These are phyloP conservation scores for Prorops nasuta DNA, from an alignment of 1,140 invertebrate species.

Conservation along the genomic window DNA sequence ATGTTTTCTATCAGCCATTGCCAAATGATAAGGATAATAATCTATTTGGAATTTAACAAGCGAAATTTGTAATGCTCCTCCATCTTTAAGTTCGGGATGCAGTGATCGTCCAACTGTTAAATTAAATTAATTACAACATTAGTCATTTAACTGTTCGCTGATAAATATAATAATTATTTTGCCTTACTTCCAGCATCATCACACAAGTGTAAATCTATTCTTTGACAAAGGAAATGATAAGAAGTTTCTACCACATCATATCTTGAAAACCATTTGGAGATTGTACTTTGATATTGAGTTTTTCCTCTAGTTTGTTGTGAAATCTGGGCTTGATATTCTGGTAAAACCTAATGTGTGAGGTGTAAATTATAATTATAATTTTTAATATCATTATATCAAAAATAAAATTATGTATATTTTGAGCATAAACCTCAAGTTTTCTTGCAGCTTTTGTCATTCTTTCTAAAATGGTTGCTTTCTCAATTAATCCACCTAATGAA, in stretches of 20 bases:
- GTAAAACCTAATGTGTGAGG: slow-evolving; percentile 62
- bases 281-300: slow-evolving; percentile 47
- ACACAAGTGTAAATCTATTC: slow-evolving; percentile 95
- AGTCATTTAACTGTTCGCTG: too few relatives aligned
- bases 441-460: slow-evolving; percentile 85
- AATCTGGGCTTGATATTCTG: slow-evolving; percentile 78
- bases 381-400: too few relatives aligned
- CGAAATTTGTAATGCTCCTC: slow-evolving; percentile 92
- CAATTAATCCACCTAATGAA: slow-evolving; percentile 82
- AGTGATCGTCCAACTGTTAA: slow-evolving; percentile 73
- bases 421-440: slow-evolving; percentile 78
- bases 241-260: slow-evolving; percentile 97
- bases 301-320: slow-evolving; percentile 64
- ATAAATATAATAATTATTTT: slow-evolving; percentile 3
- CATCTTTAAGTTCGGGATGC: slow-evolving; percentile 81
- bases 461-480: slow-evolving; percentile 77
- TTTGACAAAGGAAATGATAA: slow-evolving; percentile 91
- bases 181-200: slow-evolving; percentile 85
- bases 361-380: slow-evolving; percentile 17
- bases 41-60: slow-evolving; percentile 88
- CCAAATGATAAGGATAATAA: slow-evolving; percentile 95
- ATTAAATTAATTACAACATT: slow-evolving; percentile 10
- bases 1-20: slow-evolving; percentile 79
- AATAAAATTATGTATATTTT: too few relatives aligned
- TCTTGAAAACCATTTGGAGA: slow-evolving; percentile 74